Evolutionary conservation across 2,888 invertebrate species (phyloP), one percentile per base, ranked within the genome.

Genomic region (Dolichomitus sp.): DNA sequence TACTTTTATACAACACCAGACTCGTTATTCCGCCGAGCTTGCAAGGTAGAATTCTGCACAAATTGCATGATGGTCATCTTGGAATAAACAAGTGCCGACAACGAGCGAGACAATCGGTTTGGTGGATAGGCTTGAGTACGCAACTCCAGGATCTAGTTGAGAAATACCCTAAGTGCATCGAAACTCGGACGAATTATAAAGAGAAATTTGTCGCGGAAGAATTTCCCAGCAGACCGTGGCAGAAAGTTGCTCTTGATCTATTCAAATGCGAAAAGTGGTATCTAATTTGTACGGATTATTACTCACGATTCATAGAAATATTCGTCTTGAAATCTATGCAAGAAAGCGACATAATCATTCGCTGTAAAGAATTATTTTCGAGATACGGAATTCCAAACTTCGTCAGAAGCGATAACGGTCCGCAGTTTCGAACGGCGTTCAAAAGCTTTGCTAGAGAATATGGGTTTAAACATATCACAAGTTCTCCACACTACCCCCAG

Each of bases 401-500:
- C 12, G 81, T 89, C 9, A 72, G 85, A 66, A 81, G 85, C 11
- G 89, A 88, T 76, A 87, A 87, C 75, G 86, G 84, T 57, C 83
- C 84, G 6, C 88, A 88, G 61, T 89, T 89, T 63, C 54, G 48
- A 17, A 6, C 37, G 1, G 76, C 19, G 42, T 86, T 84, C 48
- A n/a, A 57, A 2, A 19, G 12, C 2, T 80, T 76, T 42, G 37
- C 77, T 6, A 69, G 45, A 17, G 48, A 37, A 7, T 80, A 68
- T 4, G 75, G 52, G 19, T 69, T 80, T 19, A n/a, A 17, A 1
- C 52, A 52, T 23, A 27, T 54, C 14, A 75, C 68, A 1, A 76
- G 84, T 12, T 84, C 84, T 42, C 83, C 85, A 37, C 70, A 78
- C 17, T 80, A 57, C 17, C 59, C 76, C 7, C 80, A 78, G 33